Percentiles rank a stretch among this genome's conserved stretches.
phyloP scores from a whole-genome alignment of 1,140 invertebrate species.

The Cotesia typhae region DNA sequence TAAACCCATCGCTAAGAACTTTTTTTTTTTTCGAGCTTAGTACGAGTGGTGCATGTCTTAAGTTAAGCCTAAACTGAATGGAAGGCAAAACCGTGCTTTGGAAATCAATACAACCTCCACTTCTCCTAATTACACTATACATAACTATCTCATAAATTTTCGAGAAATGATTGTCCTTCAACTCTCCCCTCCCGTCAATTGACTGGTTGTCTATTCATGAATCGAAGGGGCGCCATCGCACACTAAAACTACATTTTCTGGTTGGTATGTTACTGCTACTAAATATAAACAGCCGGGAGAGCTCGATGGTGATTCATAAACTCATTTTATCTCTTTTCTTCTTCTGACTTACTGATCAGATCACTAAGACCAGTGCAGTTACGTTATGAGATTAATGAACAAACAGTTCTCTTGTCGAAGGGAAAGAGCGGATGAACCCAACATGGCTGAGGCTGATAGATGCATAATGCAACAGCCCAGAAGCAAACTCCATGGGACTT shows the following conservation, averaged over 20 bases:
- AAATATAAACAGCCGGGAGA: background rate
- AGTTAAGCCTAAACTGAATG: no score
- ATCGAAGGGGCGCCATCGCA: conserved; percentile 28
- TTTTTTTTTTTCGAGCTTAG: no score
- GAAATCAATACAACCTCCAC: no score
- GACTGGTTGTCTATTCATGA: background rate
- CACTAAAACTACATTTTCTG: background rate
- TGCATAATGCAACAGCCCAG: conserved; percentile 53
- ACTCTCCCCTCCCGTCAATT: no score
- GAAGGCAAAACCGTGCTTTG: no score
- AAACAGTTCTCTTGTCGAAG: conserved; percentile 36
- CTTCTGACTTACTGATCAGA: conserved; percentile 10
- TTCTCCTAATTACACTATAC: no score
- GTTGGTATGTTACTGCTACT: background rate
- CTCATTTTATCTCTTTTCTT: background rate
- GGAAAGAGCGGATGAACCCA: conserved; percentile 41
- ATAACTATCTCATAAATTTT: no score
- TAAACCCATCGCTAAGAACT: no score
- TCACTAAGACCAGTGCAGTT: conserved; percentile 17
- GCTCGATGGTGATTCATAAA: conserved; percentile 41
- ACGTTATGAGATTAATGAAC: conserved; percentile 46
- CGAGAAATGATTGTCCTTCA: no score
- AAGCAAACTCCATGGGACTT: conserved; percentile 44
- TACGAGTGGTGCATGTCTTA: no score
- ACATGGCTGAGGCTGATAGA: conserved; percentile 45